A percentile compares a stretch with the other conserved stretches of the same genome.
Conservation (phyloP, 2,888 invertebrate species). For the Andrena marginata region DNA sequence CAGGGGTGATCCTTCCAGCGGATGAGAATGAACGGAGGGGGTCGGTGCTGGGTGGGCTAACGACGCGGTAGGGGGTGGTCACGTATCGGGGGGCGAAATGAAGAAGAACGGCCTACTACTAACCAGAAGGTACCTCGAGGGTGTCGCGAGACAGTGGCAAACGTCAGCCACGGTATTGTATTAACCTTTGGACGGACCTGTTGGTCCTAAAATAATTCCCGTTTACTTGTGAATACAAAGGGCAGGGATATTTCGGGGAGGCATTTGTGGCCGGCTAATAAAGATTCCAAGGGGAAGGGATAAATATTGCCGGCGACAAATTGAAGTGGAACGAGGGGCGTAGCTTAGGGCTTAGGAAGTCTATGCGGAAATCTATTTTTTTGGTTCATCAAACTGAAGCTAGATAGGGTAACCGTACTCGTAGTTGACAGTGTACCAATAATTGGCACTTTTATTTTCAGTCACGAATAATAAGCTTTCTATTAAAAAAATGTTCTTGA, state of each 20-base stretch:
- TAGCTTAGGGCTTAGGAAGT: too few species aligned
- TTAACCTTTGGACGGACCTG: background rate
- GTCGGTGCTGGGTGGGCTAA: background rate
- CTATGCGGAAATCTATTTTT: too few species aligned
- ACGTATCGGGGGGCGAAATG: constrained; percentile 35
- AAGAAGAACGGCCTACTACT: constrained; percentile 35
- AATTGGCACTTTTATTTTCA: too few species aligned
- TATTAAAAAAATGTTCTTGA: too few species aligned
- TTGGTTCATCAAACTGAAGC: too few species aligned
- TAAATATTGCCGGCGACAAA: too few species aligned
- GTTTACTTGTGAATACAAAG: background rate
- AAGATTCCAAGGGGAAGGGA: too few species aligned
- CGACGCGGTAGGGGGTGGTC: constrained; percentile 13
- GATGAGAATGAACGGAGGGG: constrained; percentile 3
- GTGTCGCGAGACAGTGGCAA: background rate
- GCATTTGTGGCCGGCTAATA: too few species aligned
- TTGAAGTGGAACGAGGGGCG: too few species aligned
- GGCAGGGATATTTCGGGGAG: background rate
- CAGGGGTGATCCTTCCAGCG: constrained; percentile 14
- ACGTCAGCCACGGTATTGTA: background rate
- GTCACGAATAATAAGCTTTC: too few species aligned
- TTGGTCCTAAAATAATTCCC: constrained; percentile 10
- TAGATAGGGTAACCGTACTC: too few species aligned
- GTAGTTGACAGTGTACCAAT: too few species aligned
- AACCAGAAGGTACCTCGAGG: constrained; percentile 4